phyloP scores from a whole-genome alignment of 2,113 vertebrate genomes.

The Rhea americana region DNA sequence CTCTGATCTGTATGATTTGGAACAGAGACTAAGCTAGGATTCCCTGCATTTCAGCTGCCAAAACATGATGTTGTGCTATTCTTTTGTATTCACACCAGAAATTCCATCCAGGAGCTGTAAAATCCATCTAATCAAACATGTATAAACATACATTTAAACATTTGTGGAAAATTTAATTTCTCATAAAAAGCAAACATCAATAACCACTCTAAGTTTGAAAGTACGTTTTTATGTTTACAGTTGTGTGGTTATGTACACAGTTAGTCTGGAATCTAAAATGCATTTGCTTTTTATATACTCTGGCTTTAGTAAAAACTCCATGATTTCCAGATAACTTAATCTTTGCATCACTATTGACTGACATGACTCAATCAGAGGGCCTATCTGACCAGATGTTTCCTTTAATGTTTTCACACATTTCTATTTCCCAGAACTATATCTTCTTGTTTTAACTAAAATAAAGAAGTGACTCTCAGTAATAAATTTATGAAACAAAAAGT shows the following conservation, averaged over 20 bases:
- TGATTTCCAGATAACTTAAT: neutral
- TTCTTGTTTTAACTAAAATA: neutral
- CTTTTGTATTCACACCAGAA: neutral
- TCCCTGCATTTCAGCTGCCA: neutral
- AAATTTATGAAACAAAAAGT: neutral
- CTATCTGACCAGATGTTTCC: neutral
- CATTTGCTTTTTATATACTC: neutral
- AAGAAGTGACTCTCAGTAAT: neutral
- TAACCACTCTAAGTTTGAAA: neutral
- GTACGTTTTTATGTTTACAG: neutral
- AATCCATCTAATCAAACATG: neutral
- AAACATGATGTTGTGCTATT: neutral
- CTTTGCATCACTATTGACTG: neutral
- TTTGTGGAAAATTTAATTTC: neutral
- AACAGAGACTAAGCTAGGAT: neutral
- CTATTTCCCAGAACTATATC: neutral
- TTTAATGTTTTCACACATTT: neutral
- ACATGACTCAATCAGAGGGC: rapidly evolving
- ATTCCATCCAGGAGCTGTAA: neutral
- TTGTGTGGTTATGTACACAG: neutral
- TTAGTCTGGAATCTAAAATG: neutral
- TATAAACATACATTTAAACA: neutral
- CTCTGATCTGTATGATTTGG: neutral
- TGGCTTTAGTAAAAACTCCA: neutral
- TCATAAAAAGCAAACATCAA: neutral